phyloP scores from a whole-genome alignment of 2,113 vertebrate species.

The Cebus imitator region DNA sequence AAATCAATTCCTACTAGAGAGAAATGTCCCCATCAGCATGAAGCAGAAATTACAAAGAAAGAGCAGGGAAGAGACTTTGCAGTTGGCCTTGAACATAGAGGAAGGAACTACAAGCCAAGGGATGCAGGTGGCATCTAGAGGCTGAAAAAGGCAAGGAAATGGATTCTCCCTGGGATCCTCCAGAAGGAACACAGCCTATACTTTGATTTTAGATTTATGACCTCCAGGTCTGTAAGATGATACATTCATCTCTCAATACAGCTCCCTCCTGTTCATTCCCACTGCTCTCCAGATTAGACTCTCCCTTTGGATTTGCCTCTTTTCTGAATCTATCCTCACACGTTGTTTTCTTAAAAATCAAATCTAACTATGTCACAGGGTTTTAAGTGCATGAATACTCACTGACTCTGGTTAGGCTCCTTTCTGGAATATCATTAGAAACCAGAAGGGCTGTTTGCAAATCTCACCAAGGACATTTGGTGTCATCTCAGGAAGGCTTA shows the following conservation, averaged over 20 bases:
- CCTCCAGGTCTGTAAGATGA: too few relatives aligned
- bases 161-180: background rate
- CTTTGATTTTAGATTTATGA: too few relatives aligned
- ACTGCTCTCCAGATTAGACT: background rate
- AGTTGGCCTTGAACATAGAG: background rate
- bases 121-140: background rate
- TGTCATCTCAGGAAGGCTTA: conserved; percentile 11
- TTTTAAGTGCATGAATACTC: background rate
- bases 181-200: background rate
- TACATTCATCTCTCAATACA: background rate
- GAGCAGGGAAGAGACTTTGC: background rate
- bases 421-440: conserved; percentile 45
- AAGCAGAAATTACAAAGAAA: background rate
- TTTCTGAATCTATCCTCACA: conserved; percentile 26
- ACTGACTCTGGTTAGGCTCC: background rate
- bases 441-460: conserved; percentile 36
- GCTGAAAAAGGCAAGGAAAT: background rate
- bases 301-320: background rate
- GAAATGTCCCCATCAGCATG: background rate
- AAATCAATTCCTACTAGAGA: background rate
- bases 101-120: background rate
- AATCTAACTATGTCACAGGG: background rate
- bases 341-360: conserved; percentile 18
- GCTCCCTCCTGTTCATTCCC: background rate
- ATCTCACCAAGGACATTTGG: background rate